Evolutionary conservation across 2,888 invertebrate genomes (phyloP), one percentile per base, ranked within the genome.

Genomic region (Agrochola litura): DNA sequence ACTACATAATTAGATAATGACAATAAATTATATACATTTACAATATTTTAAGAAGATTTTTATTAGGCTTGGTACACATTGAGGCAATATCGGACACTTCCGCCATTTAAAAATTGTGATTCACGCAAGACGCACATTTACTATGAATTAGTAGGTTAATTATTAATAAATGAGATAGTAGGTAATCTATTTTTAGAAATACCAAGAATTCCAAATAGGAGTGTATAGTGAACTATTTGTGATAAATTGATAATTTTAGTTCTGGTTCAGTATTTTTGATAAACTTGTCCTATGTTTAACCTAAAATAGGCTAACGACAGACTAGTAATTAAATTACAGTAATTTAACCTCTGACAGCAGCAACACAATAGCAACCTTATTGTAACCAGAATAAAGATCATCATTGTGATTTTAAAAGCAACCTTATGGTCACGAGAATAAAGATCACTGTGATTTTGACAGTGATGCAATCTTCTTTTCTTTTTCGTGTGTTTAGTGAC

Each of bases 11-110:
- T 82, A 87, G 66, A 70, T 86, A 85, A 83, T 77, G 80, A 77
- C 78, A 81, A 81, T 88, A 81, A 81, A 80, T 86, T 88, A 88
- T 85, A 83, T 87, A 88, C 80, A 87, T 76, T 86, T 65, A 74
- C 77, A 77, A 71, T 84, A 76, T 67, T 52, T 80, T 77, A 22
- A 25, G 72, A 77, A 84, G 67, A 71, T 73, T 67, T 58, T 63
- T 10, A 63, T 52, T 52, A 82, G 56, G n/a, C 22, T 60, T 61
- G 0, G 56, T 83, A 83, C 73, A 86, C 78, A 84, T 52, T 75
- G 56, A 75, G 49, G 22, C 30, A 69, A 56, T 43, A 14, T 49
- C 22, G 25, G 25, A 43, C 22, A 43, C 14, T 52, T 43, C 0
- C 19, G 14, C 19, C 14, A 56, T 52, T 12, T 16, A 6, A 0